phyloP scores from a whole-genome alignment of 1,140 invertebrate genomes.

The Lysiphlebus fabarum region DNA sequence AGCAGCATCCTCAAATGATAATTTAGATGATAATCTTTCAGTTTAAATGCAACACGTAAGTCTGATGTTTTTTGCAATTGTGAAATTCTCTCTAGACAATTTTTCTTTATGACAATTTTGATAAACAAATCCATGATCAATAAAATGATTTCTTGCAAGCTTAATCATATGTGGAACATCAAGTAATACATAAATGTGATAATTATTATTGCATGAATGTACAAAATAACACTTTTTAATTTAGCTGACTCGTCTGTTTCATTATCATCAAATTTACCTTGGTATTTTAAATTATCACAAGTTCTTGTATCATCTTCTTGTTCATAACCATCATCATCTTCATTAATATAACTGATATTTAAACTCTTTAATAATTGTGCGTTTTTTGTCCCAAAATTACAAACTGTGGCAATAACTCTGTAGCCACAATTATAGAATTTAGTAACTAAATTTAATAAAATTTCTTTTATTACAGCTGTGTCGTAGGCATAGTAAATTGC shows the following conservation, averaged over 20 bases:
- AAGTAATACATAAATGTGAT: constrained; percentile 30
- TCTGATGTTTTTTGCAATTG: not conserved
- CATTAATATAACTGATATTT: constrained; percentile 4
- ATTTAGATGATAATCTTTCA: constrained; percentile 13
- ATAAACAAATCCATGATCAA: constrained; percentile 21
- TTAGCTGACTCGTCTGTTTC: too few species aligned
- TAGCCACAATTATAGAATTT: not conserved
- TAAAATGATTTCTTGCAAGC: constrained; percentile 27
- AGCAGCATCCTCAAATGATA: too few species aligned
- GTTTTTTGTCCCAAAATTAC: not conserved
- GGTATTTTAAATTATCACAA: too few species aligned
- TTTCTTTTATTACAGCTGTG: constrained; percentile 27
- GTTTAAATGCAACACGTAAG: constrained; percentile 5
- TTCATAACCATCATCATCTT: too few species aligned
- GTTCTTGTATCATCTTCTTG: too few species aligned
- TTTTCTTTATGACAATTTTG: not conserved
- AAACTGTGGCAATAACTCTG: not conserved
- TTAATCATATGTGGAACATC: constrained; percentile 31
- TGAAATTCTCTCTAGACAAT: not conserved
- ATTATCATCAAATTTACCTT: too few species aligned
- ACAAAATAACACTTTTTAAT: constrained; percentile 11
- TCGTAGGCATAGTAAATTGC: constrained; percentile 40
- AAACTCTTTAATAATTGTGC: too few species aligned
- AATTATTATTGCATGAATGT: constrained; percentile 16
- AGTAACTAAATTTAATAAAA: not conserved